These are phyloP conservation scores for Psilopsiagon aymara DNA, from an alignment of 2,113 vertebrate species.

Conservation along the genomic window DNA sequence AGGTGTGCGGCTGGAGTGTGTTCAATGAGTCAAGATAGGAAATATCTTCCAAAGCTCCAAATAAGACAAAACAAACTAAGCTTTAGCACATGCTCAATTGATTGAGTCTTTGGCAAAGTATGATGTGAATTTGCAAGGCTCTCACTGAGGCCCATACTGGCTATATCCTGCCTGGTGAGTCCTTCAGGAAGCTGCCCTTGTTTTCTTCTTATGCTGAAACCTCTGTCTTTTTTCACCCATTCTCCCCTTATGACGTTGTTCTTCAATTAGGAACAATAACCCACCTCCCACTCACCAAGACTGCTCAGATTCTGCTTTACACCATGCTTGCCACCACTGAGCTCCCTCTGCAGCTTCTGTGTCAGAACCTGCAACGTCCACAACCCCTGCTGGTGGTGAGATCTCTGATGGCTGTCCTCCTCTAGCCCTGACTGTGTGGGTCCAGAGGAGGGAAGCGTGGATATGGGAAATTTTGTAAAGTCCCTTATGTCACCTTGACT, in stretches of 20 bases:
- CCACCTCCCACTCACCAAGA: background rate
- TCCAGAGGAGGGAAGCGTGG: background rate
- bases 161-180: background rate
- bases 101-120: conserved; percentile 51
- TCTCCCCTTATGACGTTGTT: background rate
- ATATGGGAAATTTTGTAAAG: background rate
- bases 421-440: background rate
- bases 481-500: background rate
- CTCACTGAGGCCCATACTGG: background rate
- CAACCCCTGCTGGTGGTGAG: background rate
- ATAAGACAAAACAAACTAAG: conserved; percentile 64
- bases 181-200: background rate
- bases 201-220: background rate
- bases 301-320: background rate
- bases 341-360: background rate
- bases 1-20: conserved; percentile 45
- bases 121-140: conserved; percentile 4
- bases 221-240: background rate
- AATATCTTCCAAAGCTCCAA: conserved; percentile 58
- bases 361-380: background rate
- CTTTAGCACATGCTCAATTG: conserved; percentile 65
- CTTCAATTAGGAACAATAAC: background rate
- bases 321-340: background rate
- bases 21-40: conserved; percentile 49
- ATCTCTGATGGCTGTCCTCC: background rate